Base-by-base conservation (phyloP, 2,113 vertebrate species). In the Cyanistes caeruleus region DNA sequence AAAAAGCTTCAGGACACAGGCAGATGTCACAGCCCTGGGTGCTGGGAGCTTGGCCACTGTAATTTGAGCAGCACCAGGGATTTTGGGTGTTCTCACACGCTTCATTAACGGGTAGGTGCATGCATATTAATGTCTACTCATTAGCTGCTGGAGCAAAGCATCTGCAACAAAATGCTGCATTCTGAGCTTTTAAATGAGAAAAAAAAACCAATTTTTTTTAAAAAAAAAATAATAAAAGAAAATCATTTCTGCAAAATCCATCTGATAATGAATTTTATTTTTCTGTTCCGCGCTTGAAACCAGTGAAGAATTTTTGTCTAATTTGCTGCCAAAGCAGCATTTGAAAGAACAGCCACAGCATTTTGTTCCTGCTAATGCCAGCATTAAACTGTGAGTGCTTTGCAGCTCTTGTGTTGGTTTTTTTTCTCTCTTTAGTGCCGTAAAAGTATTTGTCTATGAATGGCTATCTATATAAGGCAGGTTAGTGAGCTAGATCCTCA, bases 401-500 rank as follows among this genome's bases (percentile, higher is more conserved):
- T 90, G 92, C 90, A 95, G 92, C 91, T 93, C 79, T 84, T 70
- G 85, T 96, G 75, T 63, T 90, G 91, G 41, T 27, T 56, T 59
- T 62, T 55, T 73, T 65, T 82, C 77, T 70, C 84, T 94, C 70
- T 95, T 74, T 85, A 80, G 92, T 95, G 90, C 82, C 62, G 14
- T 96, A 82, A 70, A 62, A 87, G 37, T 97, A 84, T 91, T 64
- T 97, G 97, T 98, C 96, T 97, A 59, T 97, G 85, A 97, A 85
- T 96, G 96, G 97, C 94, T 97, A 39, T 97, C 98, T 99, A 96
- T 98, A 88, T 97, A 97, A 98, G 99, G 97, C 95, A 99, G 99
- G 98, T 97, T 98, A 99, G 99, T 74, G 96, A 98, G 98, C 97
- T 98, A 98, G 99, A 87, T 98, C 98, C 98, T 99, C 98, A 99